These are phyloP conservation scores for Neodiprion pinetum DNA, from an alignment of 1,140 invertebrate genomes.

Conservation along the genomic window DNA sequence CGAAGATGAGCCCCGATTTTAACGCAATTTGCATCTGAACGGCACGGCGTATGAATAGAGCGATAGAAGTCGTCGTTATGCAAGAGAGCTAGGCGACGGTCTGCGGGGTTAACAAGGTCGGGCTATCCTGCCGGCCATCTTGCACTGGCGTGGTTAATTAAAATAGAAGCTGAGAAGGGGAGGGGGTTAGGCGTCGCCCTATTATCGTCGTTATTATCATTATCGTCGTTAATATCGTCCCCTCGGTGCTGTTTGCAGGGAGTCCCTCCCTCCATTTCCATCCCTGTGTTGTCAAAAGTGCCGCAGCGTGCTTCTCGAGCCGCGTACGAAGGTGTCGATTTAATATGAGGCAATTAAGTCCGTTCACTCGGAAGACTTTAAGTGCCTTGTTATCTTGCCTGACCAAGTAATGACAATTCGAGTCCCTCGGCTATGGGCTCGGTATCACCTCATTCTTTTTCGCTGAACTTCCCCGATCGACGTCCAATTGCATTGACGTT, in stretches of 20 bases:
- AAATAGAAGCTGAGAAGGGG: neutral
- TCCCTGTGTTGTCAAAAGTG: neutral
- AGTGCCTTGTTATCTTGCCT: neutral
- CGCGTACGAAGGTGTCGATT: neutral
- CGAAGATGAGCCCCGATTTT: neutral
- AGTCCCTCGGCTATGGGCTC: neutral
- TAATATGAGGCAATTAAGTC: neutral
- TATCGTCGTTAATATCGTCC: constrained; percentile 5
- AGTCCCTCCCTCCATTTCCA: neutral
- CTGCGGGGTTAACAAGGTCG: neutral
- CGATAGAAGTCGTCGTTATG: neutral
- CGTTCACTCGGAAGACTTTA: neutral
- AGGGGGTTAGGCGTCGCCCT: neutral
- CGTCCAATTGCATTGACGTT: neutral
- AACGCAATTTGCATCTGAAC: neutral
- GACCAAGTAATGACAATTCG: constrained; percentile 7
- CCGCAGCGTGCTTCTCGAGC: neutral
- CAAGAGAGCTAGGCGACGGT: neutral
- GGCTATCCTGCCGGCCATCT: neutral
- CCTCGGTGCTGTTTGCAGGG: neutral
- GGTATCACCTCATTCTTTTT: neutral
- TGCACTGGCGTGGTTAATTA: neutral
- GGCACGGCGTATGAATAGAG: neutral
- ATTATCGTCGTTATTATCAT: neutral
- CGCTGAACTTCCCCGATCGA: neutral